Conservation (phyloP, 2,113 vertebrate genomes). For the Euleptes europaea region DNA sequence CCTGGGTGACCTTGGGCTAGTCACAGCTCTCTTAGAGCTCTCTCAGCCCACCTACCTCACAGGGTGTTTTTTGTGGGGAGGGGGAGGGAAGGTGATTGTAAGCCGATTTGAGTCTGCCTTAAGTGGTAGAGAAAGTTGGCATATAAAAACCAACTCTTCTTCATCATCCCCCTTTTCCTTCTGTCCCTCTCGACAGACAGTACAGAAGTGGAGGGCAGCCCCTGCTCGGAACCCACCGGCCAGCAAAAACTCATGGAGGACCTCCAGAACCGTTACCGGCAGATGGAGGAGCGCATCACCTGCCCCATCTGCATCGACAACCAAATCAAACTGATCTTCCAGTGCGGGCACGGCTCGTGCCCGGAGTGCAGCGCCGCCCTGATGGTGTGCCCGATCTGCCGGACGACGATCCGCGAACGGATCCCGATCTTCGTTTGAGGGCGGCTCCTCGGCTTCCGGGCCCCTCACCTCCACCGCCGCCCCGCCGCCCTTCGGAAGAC, state of each 20-base stretch:
- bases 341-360: conserved; percentile 96
- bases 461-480: background rate
- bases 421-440: conserved; percentile 93
- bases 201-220: conserved; percentile 88
- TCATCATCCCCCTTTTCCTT: background rate
- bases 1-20: no score
- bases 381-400: conserved; percentile 93
- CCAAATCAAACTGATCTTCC: conserved; percentile 98
- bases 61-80: no score
- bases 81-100: no score
- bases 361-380: conserved; percentile 90
- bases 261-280: conserved; percentile 94
- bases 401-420: conserved; percentile 93
- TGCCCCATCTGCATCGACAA: conserved; percentile 98
- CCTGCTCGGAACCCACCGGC: conserved; percentile 79
- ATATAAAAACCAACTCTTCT: no score
- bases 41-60: no score
- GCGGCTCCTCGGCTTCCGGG: background rate
- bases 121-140: no score
- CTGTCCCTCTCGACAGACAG: conserved; percentile 79
- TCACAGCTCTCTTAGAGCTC: no score
- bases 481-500: background rate
- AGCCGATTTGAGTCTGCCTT: no score
- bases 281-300: conserved; percentile 99
- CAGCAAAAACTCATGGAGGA: conserved; percentile 96